Percentiles rank a stretch among this genome's conserved stretches.
phyloP scores from a whole-genome alignment of 2,888 invertebrate genomes.

The Dinocampus coccinellae region DNA sequence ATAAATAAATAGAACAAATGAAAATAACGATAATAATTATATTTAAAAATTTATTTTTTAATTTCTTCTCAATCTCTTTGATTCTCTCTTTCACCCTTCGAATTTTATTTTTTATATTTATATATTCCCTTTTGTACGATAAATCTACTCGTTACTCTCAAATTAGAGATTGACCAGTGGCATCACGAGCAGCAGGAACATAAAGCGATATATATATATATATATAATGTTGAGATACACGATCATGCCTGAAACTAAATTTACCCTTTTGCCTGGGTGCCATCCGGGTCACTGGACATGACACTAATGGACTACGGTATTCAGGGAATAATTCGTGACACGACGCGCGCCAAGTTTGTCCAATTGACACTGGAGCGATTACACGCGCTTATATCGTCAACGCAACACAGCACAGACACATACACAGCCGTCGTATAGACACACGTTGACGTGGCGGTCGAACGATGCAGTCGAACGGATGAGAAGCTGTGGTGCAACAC shows the following conservation, averaged over 20 bases:
- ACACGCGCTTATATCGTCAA: conserved; percentile 39
- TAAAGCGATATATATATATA: background rate
- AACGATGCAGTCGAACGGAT: background rate
- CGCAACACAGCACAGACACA: conserved; percentile 23
- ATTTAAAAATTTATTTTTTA: background rate
- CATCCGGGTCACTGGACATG: conserved; percentile 46
- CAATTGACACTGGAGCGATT: conserved; percentile 37
- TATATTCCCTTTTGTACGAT: background rate
- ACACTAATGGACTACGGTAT: conserved; percentile 49
- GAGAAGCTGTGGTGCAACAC: background rate
- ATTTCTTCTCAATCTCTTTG: background rate
- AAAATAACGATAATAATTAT: background rate
- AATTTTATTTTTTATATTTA: background rate
- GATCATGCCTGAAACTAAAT: conserved; percentile 32
- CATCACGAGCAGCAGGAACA: conserved; percentile 8
- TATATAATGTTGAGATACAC: conserved; percentile 43
- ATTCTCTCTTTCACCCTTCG: background rate
- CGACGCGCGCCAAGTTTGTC: conserved; percentile 41
- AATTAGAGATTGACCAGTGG: conserved; percentile 10
- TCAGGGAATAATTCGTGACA: conserved; percentile 49
- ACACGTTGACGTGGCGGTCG: conserved; percentile 15
- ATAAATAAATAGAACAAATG: too few relatives aligned
- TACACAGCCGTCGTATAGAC: too few relatives aligned
- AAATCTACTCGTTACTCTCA: background rate
- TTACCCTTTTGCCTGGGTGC: background rate